Base-by-base conservation (phyloP, 2,113 vertebrate species). In the Cebidichthys violaceus region DNA sequence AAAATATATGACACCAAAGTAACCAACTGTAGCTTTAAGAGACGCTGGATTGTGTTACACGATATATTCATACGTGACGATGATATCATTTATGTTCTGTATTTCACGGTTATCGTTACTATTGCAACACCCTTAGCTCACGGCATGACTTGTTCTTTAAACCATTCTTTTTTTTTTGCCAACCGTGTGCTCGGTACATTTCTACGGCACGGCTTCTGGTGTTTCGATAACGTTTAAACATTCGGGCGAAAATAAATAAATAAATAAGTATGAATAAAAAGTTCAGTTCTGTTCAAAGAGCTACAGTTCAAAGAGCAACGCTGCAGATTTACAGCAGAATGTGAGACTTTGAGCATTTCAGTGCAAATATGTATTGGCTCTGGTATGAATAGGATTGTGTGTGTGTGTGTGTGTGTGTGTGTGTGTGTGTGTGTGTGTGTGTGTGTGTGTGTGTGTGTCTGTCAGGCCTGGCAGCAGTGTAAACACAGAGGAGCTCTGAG, bases 401-500 rank as follows among this genome's bases (percentile, higher is more conserved):
- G 64, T 55, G 52, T 70, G 70, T 72, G 79, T 60, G 66, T 62
- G 27, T 78, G 81, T 54, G 61, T 88, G 75, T 81, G 84, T 60
- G 57, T 80, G 66, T 76, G 83, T 60, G 77, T 59, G 66, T 57
- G 70, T 70, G 79, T 59, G 65, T 47, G 52, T 69, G 75, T 35
- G 39, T 59, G 70, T 70, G 79, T 59, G 65, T 47, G 52, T 69
- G 75, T 35, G 39, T 59, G 75, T 59, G 71, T 76, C 54, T 61
- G 84, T 74, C 13, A 15, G 72, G 70, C 69, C 81, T 27, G 31
- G 54, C 88, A 90, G 54, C 88, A 90, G 81, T 92, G 85, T 89
- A 89, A 93, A 93, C 91, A 90, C 79, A 85, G 83, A 72, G 77
- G 65, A 84, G 82, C 83, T 41, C 77, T 71, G 77, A 83, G 79